These are phyloP conservation scores for Phoxinus phoxinus DNA, from an alignment of 2,113 vertebrate genomes.

Conservation along the genomic window DNA sequence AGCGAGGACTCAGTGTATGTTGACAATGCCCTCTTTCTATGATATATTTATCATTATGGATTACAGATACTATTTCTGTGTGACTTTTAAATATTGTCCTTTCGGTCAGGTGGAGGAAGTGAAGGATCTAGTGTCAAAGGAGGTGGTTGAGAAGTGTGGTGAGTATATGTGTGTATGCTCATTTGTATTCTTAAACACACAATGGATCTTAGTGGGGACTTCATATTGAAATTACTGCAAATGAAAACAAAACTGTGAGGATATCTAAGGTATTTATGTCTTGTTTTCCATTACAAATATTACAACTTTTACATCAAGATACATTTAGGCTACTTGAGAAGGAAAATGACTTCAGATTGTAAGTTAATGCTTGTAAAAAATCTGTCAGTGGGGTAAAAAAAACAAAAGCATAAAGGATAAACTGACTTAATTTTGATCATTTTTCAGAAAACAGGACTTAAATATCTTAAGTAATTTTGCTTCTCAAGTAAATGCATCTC, in stretches of 20 bases:
- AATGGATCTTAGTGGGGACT: not conserved
- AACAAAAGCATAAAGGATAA: too few species aligned
- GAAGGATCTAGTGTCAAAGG: slow-evolving; percentile 81
- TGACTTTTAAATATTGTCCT: not conserved
- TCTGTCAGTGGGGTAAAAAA: too few species aligned
- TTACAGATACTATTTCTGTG: not conserved
- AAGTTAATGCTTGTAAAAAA: not conserved
- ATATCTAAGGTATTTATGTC: not conserved
- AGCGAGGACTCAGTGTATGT: slow-evolving; percentile 84
- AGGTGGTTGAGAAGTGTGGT: slow-evolving; percentile 83
- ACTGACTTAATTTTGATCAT: not conserved
- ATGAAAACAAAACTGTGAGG: not conserved
- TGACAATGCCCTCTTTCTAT: not conserved
- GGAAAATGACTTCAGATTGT: not conserved
- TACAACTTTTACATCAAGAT: not conserved
- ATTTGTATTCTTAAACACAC: not conserved
- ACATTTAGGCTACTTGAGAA: not conserved
- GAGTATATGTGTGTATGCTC: slow-evolving; percentile 63
- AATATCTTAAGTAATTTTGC: not conserved
- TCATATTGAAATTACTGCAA: not conserved
- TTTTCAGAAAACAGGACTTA: too few species aligned
- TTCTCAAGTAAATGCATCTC: not conserved
- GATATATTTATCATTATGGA: not conserved
- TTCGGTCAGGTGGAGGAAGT: slow-evolving; percentile 81
- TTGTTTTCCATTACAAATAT: not conserved